phyloP scores from a whole-genome alignment of 2,888 invertebrate species.

The Orchesellides sinensis region DNA sequence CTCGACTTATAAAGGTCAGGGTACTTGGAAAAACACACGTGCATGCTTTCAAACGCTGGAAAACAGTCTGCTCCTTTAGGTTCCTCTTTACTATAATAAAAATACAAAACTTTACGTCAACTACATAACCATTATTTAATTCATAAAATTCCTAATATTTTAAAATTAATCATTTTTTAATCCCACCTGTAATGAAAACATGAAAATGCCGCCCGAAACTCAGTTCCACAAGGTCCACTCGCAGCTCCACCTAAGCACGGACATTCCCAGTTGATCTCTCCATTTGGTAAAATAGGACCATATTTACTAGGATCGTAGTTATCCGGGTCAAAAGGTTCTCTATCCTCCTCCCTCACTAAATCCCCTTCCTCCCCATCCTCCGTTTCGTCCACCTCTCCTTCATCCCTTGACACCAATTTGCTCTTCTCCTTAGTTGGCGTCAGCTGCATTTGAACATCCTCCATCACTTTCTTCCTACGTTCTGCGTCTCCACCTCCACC shows the following conservation, averaged over 20 bases:
- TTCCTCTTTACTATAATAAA: conserved; percentile 81
- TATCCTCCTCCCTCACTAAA: conserved; percentile 42
- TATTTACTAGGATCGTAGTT: conserved; percentile 83
- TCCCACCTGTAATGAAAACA: conserved; percentile 92
- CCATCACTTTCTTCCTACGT: conserved; percentile 17
- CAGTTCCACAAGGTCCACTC: conserved; percentile 95
- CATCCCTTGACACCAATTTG: conserved; percentile 12
- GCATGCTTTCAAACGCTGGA: conserved; percentile 93
- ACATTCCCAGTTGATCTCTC: conserved; percentile 97
- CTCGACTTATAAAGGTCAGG: conserved; percentile 85
- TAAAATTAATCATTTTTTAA: conserved; percentile 8
- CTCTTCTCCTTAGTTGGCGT: conserved; percentile 36
- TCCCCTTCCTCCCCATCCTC: conserved; percentile 17
- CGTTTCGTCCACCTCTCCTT: conserved; percentile 15
- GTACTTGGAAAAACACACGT: conserved; percentile 91
- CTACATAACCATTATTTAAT: conserved; percentile 5
- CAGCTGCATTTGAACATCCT: conserved; percentile 36
- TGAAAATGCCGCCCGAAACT: conserved; percentile 95
- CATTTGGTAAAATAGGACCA: conserved; percentile 89
- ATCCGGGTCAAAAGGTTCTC: conserved; percentile 79
- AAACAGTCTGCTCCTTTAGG: conserved; percentile 96
- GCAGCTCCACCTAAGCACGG: conserved; percentile 99
- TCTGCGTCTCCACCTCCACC: neutral
- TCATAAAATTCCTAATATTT: neutral
- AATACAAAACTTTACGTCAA: neutral